Evolutionary conservation across 2,797 vertebrate genomes (phyloP).

Genomic region (Spinus olivaceus): DNA sequence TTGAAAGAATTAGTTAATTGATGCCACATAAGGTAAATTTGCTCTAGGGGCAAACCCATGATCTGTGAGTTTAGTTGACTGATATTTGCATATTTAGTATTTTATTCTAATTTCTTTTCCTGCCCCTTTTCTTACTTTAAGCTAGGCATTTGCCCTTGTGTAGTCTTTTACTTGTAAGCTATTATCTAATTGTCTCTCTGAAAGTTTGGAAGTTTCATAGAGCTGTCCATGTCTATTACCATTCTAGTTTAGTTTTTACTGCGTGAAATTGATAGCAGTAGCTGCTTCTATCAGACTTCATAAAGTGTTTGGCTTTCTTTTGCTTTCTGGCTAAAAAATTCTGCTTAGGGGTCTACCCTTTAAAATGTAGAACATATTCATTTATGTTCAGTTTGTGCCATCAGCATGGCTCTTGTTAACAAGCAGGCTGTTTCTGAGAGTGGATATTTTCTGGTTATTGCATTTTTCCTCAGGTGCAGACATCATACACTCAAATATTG

Average conservation of each 20-base stretch:
- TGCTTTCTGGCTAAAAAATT: background rate
- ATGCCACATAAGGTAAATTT: background rate
- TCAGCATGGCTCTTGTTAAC: background rate
- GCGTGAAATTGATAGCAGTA: background rate
- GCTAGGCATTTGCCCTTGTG: background rate
- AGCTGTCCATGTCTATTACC: background rate
- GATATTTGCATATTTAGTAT: background rate
- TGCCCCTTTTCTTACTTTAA: background rate
- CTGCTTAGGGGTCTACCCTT: background rate
- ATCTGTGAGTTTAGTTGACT: background rate
- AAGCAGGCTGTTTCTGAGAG: background rate
- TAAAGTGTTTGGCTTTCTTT: background rate
- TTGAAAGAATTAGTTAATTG: background rate
- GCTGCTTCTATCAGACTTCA: background rate
- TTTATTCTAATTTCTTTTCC: background rate
- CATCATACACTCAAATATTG: background rate
- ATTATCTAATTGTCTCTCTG: background rate
- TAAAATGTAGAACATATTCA: background rate
- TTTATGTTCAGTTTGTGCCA: slow-evolving; percentile 4
- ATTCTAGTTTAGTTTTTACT: background rate
- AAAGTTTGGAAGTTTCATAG: background rate
- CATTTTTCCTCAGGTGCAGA: slow-evolving; percentile 36
- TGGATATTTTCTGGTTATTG: slow-evolving; percentile 17
- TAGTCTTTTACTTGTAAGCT: background rate
- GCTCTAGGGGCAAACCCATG: background rate